Evolutionary conservation across 2,888 invertebrate species (phyloP), one percentile per base, ranked within the genome.

Genomic region (Prosopocoilus inquinatus): DNA sequence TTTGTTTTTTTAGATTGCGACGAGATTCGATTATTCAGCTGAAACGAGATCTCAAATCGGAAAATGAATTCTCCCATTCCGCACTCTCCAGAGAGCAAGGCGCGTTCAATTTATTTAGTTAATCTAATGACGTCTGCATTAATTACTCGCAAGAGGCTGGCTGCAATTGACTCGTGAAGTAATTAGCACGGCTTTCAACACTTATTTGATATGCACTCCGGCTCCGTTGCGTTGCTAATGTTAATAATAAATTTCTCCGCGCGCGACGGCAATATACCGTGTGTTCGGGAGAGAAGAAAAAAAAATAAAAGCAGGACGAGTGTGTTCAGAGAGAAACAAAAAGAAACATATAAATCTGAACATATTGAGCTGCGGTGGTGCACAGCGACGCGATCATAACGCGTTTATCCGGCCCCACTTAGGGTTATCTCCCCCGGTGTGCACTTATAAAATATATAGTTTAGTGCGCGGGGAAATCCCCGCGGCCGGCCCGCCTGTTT

Each of bases 121-220:
- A 9, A 16, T 15, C 15, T 41, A 41, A 41, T 16, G 12, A 41
- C 15, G 15, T 15, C 41, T 13, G 9, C 13, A 41, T 13, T 41
- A 41, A n/a, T 41, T 11, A 41, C 13, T 15, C 15, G 20, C 20
- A 4, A 28, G 20, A 28, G 20, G 20, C 20, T 28, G 20, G 20
- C 20, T 28, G 20, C 20, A 28, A 28, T 51, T 55, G 58, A 50
- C 41, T 58, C 51, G 51, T 55, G 47, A 43, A 47, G 35, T 51
- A 58, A 58, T 55, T 58, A 45, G 46, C 35, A 38, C 48, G 49
- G 33, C 51, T 47, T 54, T 51, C 47, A 58, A 51, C 51, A 38
- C 51, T 54, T 50, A 54, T 55, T 55, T 55, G 54, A 50, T 58
- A 58, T 50, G 15, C 50, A 20, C 39, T 51, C 34, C 32, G 47